Percentiles rank a stretch among this genome's conserved stretches.
Evolutionary conservation across 2,113 vertebrate genomes (phyloP).

Genomic region (Malurus melanocephalus): DNA sequence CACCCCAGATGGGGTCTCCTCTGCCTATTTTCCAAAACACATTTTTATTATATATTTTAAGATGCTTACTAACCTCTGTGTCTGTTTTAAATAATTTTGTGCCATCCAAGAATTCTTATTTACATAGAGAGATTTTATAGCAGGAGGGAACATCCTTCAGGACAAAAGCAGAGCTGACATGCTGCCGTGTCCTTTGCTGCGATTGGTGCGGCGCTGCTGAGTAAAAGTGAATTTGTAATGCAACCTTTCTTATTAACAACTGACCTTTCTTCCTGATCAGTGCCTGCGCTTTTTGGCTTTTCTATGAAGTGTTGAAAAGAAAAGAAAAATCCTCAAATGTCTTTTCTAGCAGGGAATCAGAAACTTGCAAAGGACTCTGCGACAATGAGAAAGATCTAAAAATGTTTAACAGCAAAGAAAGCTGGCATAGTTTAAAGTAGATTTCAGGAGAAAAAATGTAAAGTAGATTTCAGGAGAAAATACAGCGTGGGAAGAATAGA

Average conservation of each 20-base stretch:
- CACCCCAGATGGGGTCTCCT: not conserved
- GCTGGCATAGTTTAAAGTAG: not conserved
- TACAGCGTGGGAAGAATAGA: not conserved
- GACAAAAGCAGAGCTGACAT: not conserved
- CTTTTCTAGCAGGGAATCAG: not conserved
- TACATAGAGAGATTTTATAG: not conserved
- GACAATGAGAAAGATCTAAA: not conserved
- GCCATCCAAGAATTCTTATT: not conserved
- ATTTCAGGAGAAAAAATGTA: not conserved
- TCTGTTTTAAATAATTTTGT: not conserved
- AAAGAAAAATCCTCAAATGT: not conserved
- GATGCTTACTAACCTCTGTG: not conserved
- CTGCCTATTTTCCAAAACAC: not conserved
- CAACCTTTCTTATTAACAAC: conserved; percentile 17
- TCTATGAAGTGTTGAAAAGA: not conserved
- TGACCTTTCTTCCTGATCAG: conserved; percentile 28
- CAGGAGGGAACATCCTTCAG: not conserved
- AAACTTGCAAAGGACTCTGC: not conserved
- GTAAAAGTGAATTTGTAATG: not conserved
- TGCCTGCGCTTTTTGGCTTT: not conserved
- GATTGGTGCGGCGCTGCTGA: rapidly evolving
- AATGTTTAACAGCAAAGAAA: not conserved
- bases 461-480: not conserved
- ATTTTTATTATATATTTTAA: not conserved
- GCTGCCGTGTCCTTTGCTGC: not conserved